Evolutionary conservation across 2,888 invertebrate species (phyloP), one percentile per base, ranked within the genome.

Genomic region (Orgyia antiqua): DNA sequence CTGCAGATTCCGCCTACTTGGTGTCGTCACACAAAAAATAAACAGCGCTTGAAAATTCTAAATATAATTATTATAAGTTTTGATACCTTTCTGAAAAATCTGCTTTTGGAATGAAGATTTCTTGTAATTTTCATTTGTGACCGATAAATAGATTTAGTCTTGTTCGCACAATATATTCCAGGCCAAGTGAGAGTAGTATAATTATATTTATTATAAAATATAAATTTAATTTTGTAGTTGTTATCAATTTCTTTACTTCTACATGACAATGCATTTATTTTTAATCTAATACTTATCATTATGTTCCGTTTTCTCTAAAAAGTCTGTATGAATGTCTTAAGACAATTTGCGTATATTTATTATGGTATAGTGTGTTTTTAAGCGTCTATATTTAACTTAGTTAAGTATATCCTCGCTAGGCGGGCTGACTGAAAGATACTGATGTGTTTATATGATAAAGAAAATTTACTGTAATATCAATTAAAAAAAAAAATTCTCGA

Each of bases 351-450:
- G 15, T 29, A 30, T 27, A 15, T 10, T 18, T 11, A 25, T 27
- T 24, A 27, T 24, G 28, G 29, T 32, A 39, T 48, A 42, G 42
- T 45, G 41, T 52, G 42, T 50, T 54, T 39, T 38, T 58, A 49
- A 15, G 15, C 53, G 57, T 53, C 54, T 53, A 45, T 46, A 50
- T 49, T 15, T 15, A 15, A 6, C 30, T 27, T 54, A 51, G 38
- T 23, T 59, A 56, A 40, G 28, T 53, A 56, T 58, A 47, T 40
- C 56, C 65, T 61, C 59, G 57, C 61, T 55, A 62, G 53, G 69
- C 62, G 65, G 58, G 66, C 51, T 51, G 76, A 76, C 71, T 69
- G 69, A 72, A 50, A 44, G 51, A 44, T 45, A 51, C 42, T 50
- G 51, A 57, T 53, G 62, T 52, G 66, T 56, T 60, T 63, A 59